A percentile compares a stretch with the other conserved stretches of the same genome.
These are phyloP conservation scores for Polylopha cassiicola DNA, from an alignment of 2,888 invertebrate species.

Conservation along the genomic window DNA sequence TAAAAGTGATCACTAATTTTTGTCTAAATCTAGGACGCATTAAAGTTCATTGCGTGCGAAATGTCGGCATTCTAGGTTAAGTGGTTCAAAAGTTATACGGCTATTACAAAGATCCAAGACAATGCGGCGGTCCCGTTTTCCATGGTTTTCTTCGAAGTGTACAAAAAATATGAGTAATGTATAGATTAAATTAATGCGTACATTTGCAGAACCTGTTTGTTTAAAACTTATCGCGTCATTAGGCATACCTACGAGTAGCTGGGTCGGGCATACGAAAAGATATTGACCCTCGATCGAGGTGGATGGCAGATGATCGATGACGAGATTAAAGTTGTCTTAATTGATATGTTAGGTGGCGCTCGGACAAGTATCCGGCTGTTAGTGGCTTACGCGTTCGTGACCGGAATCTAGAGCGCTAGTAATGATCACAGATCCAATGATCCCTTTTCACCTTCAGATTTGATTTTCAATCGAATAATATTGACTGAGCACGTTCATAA, in stretches of 20 bases:
- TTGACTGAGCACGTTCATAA: conserved; percentile 7
- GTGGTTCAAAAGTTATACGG: conserved; percentile 20
- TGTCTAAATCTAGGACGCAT: conserved; percentile 16
- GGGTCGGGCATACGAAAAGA: conserved; percentile 60
- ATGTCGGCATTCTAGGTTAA: conserved; percentile 19
- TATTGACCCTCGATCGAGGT: conserved; percentile 65
- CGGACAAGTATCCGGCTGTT: conserved; percentile 41
- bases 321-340: conserved; percentile 53
- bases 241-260: conserved; percentile 42
- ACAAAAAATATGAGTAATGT: conserved; percentile 25
- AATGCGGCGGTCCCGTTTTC: conserved; percentile 13
- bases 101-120: conserved; percentile 18
- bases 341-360: conserved; percentile 62
- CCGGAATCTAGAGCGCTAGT: conserved; percentile 39
- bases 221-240: conserved; percentile 55
- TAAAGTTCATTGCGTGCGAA: conserved; percentile 18
- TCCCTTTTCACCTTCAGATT: conserved; percentile 11
- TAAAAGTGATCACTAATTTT: conserved; percentile 14
- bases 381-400: conserved; percentile 36
- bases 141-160: conserved; percentile 1
- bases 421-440: conserved; percentile 18
- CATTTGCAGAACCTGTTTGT: conserved; percentile 52
- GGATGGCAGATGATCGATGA: conserved; percentile 69
- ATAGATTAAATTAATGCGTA: conserved; percentile 26
- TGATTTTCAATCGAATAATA: conserved; percentile 10